A percentile compares a stretch with the other conserved stretches of the same genome.
These are phyloP conservation scores for Antitype chi DNA, from an alignment of 2,888 invertebrate genomes.

Conservation along the genomic window DNA sequence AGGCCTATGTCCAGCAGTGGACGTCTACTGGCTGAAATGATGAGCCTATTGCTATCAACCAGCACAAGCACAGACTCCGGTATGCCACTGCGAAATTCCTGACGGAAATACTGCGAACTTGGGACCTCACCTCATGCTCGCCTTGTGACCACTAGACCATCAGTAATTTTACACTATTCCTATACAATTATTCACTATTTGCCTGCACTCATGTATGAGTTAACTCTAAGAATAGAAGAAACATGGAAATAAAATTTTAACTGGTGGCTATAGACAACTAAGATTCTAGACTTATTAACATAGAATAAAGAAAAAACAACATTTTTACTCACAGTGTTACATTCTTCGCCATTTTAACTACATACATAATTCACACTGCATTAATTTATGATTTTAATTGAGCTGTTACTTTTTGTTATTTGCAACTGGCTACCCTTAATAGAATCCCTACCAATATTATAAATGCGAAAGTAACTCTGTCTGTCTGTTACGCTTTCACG, in stretches of 20 bases:
- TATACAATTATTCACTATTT: not conserved
- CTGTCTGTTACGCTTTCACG: no score
- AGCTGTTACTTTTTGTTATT: not conserved
- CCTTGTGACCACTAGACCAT: not conserved
- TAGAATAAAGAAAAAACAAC: constrained; percentile 26
- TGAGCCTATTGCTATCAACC: not conserved
- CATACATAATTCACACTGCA: not conserved
- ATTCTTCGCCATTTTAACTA: not conserved
- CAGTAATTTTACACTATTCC: not conserved
- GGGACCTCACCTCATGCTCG: no score
- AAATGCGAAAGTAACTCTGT: no score
- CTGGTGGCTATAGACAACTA: not conserved
- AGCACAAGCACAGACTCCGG: not conserved
- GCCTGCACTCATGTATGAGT: constrained; percentile 5
- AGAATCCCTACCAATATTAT: no score
- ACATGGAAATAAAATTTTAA: constrained; percentile 23
- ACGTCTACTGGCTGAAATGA: no score
- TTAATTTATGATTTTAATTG: constrained; percentile 5
- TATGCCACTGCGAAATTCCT: not conserved
- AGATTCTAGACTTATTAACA: constrained; percentile 44
- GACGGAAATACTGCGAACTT: no score
- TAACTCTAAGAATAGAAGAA: constrained; percentile 11
- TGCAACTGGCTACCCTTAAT: not conserved
- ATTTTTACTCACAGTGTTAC: not conserved
- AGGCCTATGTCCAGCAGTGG: no score